Conservation (phyloP, 2,113 vertebrate species). For the Epinephelus fuscoguttatus region DNA sequence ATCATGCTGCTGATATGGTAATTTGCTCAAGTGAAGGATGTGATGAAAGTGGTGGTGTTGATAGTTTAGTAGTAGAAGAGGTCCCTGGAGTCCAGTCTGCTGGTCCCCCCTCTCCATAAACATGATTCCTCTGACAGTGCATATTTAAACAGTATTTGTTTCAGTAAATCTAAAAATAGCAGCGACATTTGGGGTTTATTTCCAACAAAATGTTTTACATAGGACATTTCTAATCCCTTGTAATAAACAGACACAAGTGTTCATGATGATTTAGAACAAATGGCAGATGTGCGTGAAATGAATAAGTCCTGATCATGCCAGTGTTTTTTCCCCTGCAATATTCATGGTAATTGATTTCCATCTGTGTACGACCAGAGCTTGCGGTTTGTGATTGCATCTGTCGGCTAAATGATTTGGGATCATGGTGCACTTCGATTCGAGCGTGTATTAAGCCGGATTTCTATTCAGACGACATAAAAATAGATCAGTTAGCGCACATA, state of each 20-base stretch:
- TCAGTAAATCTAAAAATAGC: conserved; percentile 33
- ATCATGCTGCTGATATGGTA: conserved; percentile 78
- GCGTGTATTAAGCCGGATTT: conserved; percentile 47
- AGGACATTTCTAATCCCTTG: conserved; percentile 22
- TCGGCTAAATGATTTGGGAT: conserved; percentile 55
- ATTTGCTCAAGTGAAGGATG: conserved; percentile 75
- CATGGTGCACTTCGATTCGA: conserved; percentile 43
- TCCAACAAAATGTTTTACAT: conserved; percentile 9
- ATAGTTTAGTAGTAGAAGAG: conserved; percentile 54
- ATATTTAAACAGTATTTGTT: conserved; percentile 42
- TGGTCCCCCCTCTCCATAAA: conserved; percentile 50
- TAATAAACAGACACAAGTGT: conserved; percentile 5
- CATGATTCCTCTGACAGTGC: conserved; percentile 14
- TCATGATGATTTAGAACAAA: conserved; percentile 26
- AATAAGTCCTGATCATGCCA: not conserved
- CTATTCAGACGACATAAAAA: conserved; percentile 62
- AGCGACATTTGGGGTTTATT: not conserved
- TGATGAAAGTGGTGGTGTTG: conserved; percentile 75
- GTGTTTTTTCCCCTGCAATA: not conserved
- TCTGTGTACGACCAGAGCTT: conserved; percentile 31
- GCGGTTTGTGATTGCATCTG: conserved; percentile 58
- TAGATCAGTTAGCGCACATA: conserved; percentile 78
- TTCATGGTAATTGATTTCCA: conserved; percentile 54
- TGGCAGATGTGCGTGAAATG: conserved; percentile 35
- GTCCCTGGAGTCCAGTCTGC: conserved; percentile 65